Base-by-base conservation (phyloP, 1,140 invertebrate genomes). In the Ceratina australensis region DNA sequence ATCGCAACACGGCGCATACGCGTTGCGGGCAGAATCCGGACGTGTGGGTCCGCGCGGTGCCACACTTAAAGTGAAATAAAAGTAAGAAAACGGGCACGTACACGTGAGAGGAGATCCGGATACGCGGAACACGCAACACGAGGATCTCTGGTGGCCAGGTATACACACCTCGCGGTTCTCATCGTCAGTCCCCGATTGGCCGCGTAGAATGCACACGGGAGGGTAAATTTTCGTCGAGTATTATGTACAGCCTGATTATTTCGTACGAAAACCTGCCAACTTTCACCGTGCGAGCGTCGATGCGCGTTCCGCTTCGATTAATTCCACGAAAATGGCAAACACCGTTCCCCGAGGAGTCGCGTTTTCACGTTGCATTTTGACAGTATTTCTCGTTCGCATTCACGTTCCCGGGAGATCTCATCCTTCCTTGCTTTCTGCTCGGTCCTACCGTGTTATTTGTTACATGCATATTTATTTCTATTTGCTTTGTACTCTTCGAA, bases 21-120 rank as follows among this genome's bases (percentile, higher is more conserved):
- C 54, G 49, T 26, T 49, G 50, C 50, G 54, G 57, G 75, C 67
- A 63, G 75, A 78, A 69, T 61, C 65, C 75, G 75, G 68, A 61
- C 68, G 50, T 24, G 67, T 59, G 22, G 26, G 66, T 8, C 66
- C 18, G 15, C 72, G 75, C 75, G 50, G 15, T 78, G 75, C 75
- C 75, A 78, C 64, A 72, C 75, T 78, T 78, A 57, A 64, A 57
- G 75, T 2, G 75, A 72, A 78, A 78, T 78, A 78, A 78, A 78
- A 72, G 50, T 72, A 78, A 78, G 60, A 72, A 72, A 78, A 72
- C 24, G 75, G n/a, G 59, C 75, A 64, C 59, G 60, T 72, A 64
- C 75, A 33, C 75, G 75, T 42, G 67, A 78, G 75, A 78, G 75
- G 60, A 72, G 68, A 78, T 78, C 75, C 75, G 75, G 75, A 72